phyloP scores from a whole-genome alignment of 2,113 vertebrate species.

The Sapajus apella region DNA sequence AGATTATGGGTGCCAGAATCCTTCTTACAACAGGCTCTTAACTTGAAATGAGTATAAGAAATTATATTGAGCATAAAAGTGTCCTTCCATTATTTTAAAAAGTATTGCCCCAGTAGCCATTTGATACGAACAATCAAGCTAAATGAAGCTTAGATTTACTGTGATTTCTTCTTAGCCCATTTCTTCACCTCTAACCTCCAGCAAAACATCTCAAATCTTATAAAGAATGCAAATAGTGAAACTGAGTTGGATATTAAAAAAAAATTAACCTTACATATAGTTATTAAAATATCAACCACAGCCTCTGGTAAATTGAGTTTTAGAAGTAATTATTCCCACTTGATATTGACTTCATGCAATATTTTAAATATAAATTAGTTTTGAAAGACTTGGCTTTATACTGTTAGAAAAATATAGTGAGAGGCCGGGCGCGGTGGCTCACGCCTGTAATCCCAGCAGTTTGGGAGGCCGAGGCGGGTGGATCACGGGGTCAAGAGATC shows the following conservation, averaged over 20 bases:
- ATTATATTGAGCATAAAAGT: not conserved
- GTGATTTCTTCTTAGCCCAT: not conserved
- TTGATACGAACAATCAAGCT: not conserved
- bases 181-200: not conserved
- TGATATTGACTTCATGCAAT: not conserved
- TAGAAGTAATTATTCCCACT: not conserved
- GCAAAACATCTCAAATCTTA: not conserved
- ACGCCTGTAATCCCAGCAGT: too few relatives aligned
- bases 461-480: too few relatives aligned
- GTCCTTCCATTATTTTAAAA: not conserved
- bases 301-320: not conserved
- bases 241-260: not conserved
- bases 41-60: slow-evolving; percentile 9
- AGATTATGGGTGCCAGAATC: not conserved
- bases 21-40: not conserved
- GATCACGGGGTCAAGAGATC: too few relatives aligned
- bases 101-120: not conserved
- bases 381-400: not conserved
- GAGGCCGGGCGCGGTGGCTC: not conserved
- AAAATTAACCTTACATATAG: not conserved
- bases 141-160: slow-evolving; percentile 7
- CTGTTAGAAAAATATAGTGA: not conserved
- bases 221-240: not conserved
- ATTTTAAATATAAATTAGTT: not conserved
- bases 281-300: not conserved